These are phyloP conservation scores for Prinia subflava DNA, from an alignment of 2,113 vertebrate genomes.

Conservation along the genomic window DNA sequence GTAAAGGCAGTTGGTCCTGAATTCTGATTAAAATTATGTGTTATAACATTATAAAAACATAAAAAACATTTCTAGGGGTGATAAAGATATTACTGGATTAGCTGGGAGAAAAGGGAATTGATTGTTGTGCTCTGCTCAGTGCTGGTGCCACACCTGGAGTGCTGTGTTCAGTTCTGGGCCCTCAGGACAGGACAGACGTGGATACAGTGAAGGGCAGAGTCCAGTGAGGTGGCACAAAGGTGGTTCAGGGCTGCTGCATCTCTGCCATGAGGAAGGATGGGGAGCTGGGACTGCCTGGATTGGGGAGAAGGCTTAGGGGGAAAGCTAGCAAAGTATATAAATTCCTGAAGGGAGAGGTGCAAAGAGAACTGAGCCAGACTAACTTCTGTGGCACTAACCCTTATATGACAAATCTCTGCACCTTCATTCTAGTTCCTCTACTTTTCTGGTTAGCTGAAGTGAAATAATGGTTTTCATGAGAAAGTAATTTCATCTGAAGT, in stretches of 20 bases:
- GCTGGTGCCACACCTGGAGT: not conserved
- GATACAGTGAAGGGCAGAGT: not conserved
- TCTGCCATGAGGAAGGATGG: not conserved
- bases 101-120: not conserved
- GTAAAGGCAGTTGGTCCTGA: not conserved
- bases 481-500: constrained; percentile 24
- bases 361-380: not conserved
- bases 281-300: not conserved
- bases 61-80: not conserved
- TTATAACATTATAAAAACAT: not conserved
- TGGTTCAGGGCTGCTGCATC: too few relatives aligned
- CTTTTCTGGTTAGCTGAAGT: not conserved
- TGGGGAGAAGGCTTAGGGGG: not conserved
- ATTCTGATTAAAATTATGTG: not conserved
- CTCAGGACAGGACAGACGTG: not conserved
- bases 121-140: not conserved
- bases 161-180: not conserved
- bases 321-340: not conserved
- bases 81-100: not conserved
- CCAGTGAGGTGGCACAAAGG: too few relatives aligned
- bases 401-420: not conserved
- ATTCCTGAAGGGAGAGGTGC: not conserved
- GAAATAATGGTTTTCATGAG: not conserved
- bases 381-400: not conserved
- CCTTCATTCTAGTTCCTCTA: not conserved